Evolutionary conservation across 2,113 vertebrate species (phyloP).

Genomic region (Clinocottus analis): DNA sequence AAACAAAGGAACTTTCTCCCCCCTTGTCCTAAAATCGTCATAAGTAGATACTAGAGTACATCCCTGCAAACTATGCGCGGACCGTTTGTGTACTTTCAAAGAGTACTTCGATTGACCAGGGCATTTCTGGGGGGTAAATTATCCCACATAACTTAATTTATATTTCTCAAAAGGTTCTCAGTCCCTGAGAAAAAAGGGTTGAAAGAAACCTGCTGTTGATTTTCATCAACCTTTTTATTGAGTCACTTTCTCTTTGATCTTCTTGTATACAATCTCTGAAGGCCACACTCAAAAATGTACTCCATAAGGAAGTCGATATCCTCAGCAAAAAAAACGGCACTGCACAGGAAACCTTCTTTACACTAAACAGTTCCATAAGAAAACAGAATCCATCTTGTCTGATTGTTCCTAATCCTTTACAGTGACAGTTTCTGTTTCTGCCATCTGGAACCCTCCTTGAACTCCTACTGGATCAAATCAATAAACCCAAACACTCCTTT

Average conservation of each 20-base stretch:
- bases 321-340: neutral
- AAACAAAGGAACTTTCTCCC: too few species aligned
- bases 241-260: neutral
- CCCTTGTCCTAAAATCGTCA: too few species aligned
- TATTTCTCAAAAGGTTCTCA: too few species aligned
- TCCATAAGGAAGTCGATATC: neutral
- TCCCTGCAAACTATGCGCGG: too few species aligned
- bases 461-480: neutral
- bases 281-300: neutral
- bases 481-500: neutral
- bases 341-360: neutral
- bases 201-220: too few species aligned
- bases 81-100: too few species aligned
- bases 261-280: neutral
- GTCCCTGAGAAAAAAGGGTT: too few species aligned
- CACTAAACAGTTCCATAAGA: neutral
- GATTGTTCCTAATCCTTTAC: conserved; percentile 1
- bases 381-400: neutral
- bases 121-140: too few species aligned
- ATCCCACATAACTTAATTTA: too few species aligned
- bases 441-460: neutral
- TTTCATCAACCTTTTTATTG: neutral
- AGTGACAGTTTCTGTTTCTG: neutral
- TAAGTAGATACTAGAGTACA: too few species aligned
- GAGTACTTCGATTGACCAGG: too few species aligned